Base-by-base conservation (phyloP, 2,113 vertebrate species). In the Caranx melampygus region DNA sequence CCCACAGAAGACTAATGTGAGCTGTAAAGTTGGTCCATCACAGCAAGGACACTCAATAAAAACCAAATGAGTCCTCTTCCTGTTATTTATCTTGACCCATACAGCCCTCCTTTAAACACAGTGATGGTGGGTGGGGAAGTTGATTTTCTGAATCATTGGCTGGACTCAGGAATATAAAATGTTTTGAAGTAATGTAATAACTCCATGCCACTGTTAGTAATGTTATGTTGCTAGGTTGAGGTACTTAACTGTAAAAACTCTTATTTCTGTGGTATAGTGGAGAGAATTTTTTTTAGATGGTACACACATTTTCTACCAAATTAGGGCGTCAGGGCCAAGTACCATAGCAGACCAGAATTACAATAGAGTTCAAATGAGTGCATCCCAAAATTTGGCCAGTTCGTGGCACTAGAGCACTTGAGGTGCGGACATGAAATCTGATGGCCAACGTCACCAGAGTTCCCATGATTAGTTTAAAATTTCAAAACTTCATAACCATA, bases 31-130 rank as follows among this genome's bases (percentile, higher is more conserved):
- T 67, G 59, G 79, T 72, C 82, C n/a, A n/a, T 51, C 40, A 20
- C 75, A 73, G 68, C 84, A 82, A 86, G 72, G 82, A 76, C 83
- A 83, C 78, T 90, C 86, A 78, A 79, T 88, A 88, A 83, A 81
- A 52, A 34, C 81, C 44, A 70, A 91, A 79, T 54, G 57, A 89
- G 45, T 74, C 75, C 62, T 69, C 75, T 90, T 85, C 31, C 68
- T 87, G 58, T 62, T 67, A 84, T 78, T 84, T 34, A 59, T 85
- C 76, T 82, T 72, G 74, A 90, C 65, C 64, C 59, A 49, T 8
- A 68, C 13, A 65, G 52, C 83, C 71, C 60, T 61, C 52, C 57
- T 83, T 83, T 80, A n/a, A 81, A 76, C 0, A 2, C 63, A 65
- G 78, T 76, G 69, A 14, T 67, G 60, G 42, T 70, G 31, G 42